These are phyloP conservation scores for Antechinus flavipes DNA, from an alignment of 2,113 vertebrate species.

Conservation along the genomic window DNA sequence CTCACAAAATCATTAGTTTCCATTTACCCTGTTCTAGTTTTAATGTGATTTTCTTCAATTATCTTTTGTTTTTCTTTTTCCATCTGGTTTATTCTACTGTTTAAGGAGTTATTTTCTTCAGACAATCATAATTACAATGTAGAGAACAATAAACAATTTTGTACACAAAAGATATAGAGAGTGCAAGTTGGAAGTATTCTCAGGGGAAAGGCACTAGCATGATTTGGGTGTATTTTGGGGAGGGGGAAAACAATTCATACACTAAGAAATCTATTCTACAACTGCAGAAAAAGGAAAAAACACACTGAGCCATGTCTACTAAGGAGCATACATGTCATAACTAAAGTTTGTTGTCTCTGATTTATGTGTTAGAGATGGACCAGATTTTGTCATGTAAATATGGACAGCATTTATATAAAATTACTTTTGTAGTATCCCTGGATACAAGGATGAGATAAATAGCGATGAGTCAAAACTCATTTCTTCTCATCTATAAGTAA, in stretches of 20 bases:
- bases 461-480: too few relatives aligned
- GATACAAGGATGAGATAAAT: too few relatives aligned
- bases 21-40: too few relatives aligned
- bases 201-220: neutral
- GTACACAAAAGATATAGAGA: neutral
- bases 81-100: too few relatives aligned
- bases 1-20: too few relatives aligned
- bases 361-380: neutral
- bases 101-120: too few relatives aligned
- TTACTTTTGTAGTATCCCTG: too few relatives aligned
- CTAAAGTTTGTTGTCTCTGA: slow-evolving; percentile 5
- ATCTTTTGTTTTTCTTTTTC: too few relatives aligned
- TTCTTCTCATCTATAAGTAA: neutral
- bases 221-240: too few relatives aligned
- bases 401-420: neutral
- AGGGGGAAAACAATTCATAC: neutral
- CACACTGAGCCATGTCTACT: neutral
- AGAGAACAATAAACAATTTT: neutral
- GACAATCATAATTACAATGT: neutral
- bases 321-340: neutral
- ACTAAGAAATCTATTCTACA: neutral
- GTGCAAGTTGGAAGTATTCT: neutral
- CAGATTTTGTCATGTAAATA: neutral
- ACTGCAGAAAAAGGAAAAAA: neutral
- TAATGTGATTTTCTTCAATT: too few relatives aligned